These are phyloP conservation scores for Pterostichus niger DNA, from an alignment of 2,888 invertebrate genomes.

Conservation along the genomic window DNA sequence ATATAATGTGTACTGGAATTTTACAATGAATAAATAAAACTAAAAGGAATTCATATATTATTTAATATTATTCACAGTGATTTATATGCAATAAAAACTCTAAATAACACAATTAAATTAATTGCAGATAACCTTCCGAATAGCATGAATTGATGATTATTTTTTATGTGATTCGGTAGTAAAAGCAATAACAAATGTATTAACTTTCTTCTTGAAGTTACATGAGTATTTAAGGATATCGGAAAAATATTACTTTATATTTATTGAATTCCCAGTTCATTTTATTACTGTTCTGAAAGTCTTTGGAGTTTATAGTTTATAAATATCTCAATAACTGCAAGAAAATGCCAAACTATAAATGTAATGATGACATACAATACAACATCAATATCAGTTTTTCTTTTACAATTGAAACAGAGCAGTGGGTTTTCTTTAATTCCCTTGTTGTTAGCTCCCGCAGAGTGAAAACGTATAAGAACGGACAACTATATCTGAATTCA, in stretches of 20 bases:
- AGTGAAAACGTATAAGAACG: neutral
- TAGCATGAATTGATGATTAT: neutral
- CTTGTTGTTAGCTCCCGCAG: neutral
- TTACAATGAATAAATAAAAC: conserved; percentile 9
- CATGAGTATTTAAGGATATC: conserved; percentile 6
- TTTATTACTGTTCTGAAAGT: conserved; percentile 23
- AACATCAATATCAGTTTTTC: neutral
- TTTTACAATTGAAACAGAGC: neutral
- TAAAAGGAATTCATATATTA: neutral
- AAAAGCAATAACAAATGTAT: conserved; percentile 1
- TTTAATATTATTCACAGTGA: neutral
- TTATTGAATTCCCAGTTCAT: conserved; percentile 3
- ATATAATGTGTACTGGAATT: neutral
- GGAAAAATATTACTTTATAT: conserved; percentile 11
- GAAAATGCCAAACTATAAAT: neutral
- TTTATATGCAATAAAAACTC: neutral
- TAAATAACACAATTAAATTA: neutral
- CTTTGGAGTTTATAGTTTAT: conserved; percentile 28
- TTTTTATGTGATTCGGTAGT: neutral
- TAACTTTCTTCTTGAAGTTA: neutral
- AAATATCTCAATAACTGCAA: conserved; percentile 3
- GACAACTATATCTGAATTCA: conserved; percentile 7
- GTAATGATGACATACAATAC: neutral
- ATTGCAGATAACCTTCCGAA: neutral
- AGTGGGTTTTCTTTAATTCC: too few relatives aligned